Evolutionary conservation across 2,888 invertebrate species (phyloP).

Genomic region (Liodrosophila aerea): DNA sequence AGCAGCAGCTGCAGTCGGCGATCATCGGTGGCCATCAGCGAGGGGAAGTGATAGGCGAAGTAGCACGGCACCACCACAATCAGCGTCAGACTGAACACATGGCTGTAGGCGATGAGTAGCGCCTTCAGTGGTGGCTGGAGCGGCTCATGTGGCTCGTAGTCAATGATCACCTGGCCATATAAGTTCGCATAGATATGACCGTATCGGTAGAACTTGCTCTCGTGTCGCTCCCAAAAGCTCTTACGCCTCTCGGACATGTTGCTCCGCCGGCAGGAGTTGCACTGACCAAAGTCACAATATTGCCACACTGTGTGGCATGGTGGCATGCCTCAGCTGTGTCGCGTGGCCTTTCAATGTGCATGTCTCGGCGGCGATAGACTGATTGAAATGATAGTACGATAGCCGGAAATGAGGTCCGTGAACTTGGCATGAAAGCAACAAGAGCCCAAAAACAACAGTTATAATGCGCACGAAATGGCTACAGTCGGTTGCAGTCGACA

Average conservation of each 20-base stretch:
- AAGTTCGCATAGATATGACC: conserved; percentile 74
- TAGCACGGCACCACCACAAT: conserved; percentile 66
- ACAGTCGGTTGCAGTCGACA: no score
- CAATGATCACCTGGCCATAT: conserved; percentile 69
- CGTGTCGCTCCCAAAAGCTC: conserved; percentile 73
- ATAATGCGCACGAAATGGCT: no score
- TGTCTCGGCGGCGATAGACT: conserved; percentile 1
- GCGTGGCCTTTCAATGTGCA: background rate
- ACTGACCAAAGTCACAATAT: conserved; percentile 21
- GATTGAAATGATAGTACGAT: background rate
- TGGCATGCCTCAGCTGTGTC: no score
- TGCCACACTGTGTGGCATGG: no score
- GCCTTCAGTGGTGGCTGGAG: conserved; percentile 34
- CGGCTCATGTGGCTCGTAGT: conserved; percentile 65
- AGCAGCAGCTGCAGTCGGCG: conserved; percentile 61
- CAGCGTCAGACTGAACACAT: conserved; percentile 55
- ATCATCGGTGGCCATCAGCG: conserved; percentile 52
- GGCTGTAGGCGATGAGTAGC: conserved; percentile 61
- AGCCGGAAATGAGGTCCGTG: no score
- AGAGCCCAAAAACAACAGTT: no score
- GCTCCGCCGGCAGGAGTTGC: conserved; percentile 2
- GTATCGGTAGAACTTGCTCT: conserved; percentile 64
- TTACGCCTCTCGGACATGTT: conserved; percentile 6
- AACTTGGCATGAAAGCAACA: no score
- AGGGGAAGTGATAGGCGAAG: conserved; percentile 57